Conservation (phyloP, 2,888 invertebrate genomes). For the Drosophila ezoana region DNA sequence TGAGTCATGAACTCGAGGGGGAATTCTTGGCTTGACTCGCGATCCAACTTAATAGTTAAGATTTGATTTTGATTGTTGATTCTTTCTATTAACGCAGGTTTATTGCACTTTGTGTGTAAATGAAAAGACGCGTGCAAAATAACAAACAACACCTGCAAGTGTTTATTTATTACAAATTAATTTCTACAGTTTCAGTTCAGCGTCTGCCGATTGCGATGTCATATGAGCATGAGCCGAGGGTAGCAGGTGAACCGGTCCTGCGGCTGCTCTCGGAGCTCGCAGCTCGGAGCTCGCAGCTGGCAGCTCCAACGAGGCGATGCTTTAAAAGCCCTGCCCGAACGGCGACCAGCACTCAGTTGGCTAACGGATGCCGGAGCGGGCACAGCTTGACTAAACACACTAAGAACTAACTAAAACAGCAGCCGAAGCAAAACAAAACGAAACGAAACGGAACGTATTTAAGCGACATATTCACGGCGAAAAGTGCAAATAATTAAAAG, state of each 20-base stretch:
- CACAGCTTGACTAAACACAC: constrained; percentile 37
- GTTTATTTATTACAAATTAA: constrained; percentile 35
- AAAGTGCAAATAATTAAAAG: constrained; percentile 77
- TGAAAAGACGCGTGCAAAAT: neutral
- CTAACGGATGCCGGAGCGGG: constrained; percentile 54
- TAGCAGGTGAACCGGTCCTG: constrained; percentile 74
- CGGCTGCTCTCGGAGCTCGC: constrained; percentile 14
- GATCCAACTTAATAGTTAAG: neutral
- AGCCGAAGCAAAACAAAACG: neutral
- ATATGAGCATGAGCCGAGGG: constrained; percentile 2
- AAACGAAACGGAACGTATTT: constrained; percentile 26
- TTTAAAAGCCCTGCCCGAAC: constrained; percentile 64
- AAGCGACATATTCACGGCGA: constrained; percentile 22
- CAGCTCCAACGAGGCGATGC: constrained; percentile 39
- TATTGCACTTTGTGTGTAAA: constrained; percentile 25
- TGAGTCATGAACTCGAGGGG: constrained; percentile 43
- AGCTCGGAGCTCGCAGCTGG: constrained; percentile 18
- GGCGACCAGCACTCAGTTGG: constrained; percentile 71
- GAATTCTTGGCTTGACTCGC: constrained; percentile 23
- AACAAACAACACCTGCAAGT: neutral
- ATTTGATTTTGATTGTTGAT: neutral
- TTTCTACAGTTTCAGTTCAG: constrained; percentile 7
- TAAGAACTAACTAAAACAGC: constrained; percentile 9
- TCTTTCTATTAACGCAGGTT: neutral
- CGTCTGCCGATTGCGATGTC: neutral